These are phyloP conservation scores for Subacronicta megacephala DNA, from an alignment of 2,888 invertebrate species.

Conservation along the genomic window DNA sequence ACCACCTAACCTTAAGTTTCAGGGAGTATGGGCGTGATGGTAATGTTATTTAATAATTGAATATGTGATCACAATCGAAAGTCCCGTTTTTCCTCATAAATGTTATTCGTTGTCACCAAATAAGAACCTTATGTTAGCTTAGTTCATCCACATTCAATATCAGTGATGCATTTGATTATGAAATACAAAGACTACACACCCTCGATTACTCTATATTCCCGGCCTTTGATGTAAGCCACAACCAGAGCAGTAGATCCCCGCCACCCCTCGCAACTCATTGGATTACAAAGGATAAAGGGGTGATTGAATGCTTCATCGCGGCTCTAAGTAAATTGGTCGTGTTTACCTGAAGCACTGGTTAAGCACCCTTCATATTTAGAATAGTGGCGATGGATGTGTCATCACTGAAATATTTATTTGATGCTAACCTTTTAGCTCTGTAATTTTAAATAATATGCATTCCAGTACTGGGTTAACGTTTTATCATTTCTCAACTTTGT, in stretches of 20 bases:
- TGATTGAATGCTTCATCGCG: conserved; percentile 72
- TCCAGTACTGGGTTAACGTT: too few species aligned
- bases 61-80: too few species aligned
- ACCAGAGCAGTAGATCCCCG: conserved; percentile 63
- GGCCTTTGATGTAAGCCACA: conserved; percentile 65
- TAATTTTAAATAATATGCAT: too few species aligned
- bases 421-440: neutral
- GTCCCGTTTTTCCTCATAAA: too few species aligned
- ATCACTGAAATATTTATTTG: conserved; percentile 14
- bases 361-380: conserved; percentile 69
- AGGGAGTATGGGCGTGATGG: too few species aligned
- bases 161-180: conserved; percentile 72
- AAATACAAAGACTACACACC: conserved; percentile 72
- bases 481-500: too few species aligned
- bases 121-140: conserved; percentile 1
- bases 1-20: too few species aligned
- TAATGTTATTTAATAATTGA: too few species aligned
- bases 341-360: conserved; percentile 78
- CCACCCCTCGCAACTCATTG: conserved; percentile 63
- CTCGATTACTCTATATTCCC: conserved; percentile 64
- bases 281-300: conserved; percentile 75
- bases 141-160: conserved; percentile 62
- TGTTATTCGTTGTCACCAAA: neutral
- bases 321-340: conserved; percentile 72
- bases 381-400: conserved; percentile 62